Percentiles rank a stretch among this genome's conserved stretches.
These are phyloP conservation scores for Pantherophis guttatus DNA, from an alignment of 2,113 vertebrate species.

Conservation along the genomic window DNA sequence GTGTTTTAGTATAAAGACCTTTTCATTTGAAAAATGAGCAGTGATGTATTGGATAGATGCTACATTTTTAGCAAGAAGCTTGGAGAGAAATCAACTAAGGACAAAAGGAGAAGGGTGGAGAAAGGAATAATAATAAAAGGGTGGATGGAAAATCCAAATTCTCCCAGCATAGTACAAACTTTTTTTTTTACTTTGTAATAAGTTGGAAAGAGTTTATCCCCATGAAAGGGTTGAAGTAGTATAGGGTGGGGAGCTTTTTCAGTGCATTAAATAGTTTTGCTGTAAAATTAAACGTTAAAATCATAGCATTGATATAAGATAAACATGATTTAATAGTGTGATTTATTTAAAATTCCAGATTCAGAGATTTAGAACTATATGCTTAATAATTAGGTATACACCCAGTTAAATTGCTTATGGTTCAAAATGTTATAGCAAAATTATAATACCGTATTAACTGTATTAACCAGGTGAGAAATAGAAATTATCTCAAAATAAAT, in stretches of 20 bases:
- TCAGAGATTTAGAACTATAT: background rate
- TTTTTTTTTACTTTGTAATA: background rate
- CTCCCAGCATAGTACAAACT: background rate
- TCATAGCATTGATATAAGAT: background rate
- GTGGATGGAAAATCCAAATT: background rate
- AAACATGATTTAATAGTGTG: background rate
- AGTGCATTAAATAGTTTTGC: background rate
- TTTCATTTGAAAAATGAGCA: conserved; percentile 14
- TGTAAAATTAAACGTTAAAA: conserved; percentile 3
- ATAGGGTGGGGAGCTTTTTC: rapidly evolving
- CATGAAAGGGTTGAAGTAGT: background rate
- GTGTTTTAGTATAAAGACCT: background rate
- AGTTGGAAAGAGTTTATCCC: rapidly evolving
- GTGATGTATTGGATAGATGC: background rate
- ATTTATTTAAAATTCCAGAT: background rate
- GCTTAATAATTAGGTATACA: conserved; percentile 14
- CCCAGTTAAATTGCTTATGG: background rate
- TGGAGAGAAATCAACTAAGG: conserved; percentile 17
- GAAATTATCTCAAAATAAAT: conserved; percentile 9
- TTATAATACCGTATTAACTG: background rate
- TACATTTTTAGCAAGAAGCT: background rate
- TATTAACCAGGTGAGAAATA: conserved; percentile 11
- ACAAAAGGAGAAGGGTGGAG: background rate
- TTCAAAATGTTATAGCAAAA: conserved; percentile 19
- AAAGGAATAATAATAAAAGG: background rate